Conservation (phyloP, 2,888 invertebrate species). For the Pachymerium ferrugineum region DNA sequence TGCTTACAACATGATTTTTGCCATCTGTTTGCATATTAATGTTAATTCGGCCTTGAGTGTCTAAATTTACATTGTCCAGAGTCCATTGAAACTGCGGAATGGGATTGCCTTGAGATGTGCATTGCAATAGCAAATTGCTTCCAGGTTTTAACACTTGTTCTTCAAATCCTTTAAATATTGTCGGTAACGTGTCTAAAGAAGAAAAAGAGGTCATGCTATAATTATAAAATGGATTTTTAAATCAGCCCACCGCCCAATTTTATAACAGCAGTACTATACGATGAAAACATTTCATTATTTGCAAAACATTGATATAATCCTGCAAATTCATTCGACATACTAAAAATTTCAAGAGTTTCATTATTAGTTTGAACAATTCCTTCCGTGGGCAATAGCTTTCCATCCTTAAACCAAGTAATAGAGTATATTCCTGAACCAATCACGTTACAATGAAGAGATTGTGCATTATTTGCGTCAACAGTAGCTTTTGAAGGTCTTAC, state of each 20-base stretch:
- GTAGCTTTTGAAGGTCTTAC: not conserved
- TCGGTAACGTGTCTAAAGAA: not conserved
- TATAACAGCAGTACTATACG: not conserved
- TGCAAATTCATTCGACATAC: not conserved
- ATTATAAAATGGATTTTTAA: not conserved
- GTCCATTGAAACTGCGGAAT: not conserved
- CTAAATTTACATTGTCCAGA: not conserved
- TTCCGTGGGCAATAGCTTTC: not conserved
- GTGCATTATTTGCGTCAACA: not conserved
- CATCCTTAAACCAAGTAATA: constrained; percentile 28
- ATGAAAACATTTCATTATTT: not conserved
- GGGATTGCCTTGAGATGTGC: not conserved
- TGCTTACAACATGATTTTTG: not conserved
- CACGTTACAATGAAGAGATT: not conserved
- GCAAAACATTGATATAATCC: constrained; percentile 19
- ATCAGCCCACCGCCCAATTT: not conserved
- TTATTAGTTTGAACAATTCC: constrained; percentile 16
- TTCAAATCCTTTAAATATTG: not conserved
- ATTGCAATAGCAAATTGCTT: not conserved
- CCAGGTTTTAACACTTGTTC: not conserved
- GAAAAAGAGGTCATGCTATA: not conserved
- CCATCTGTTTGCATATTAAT: not conserved
- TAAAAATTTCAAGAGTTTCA: not conserved
- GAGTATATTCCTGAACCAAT: not conserved
- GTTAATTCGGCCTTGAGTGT: not conserved